A percentile compares a stretch with the other conserved stretches of the same genome.
phyloP scores from a whole-genome alignment of 2,888 invertebrate genomes.

The Drosophila algonquin region DNA sequence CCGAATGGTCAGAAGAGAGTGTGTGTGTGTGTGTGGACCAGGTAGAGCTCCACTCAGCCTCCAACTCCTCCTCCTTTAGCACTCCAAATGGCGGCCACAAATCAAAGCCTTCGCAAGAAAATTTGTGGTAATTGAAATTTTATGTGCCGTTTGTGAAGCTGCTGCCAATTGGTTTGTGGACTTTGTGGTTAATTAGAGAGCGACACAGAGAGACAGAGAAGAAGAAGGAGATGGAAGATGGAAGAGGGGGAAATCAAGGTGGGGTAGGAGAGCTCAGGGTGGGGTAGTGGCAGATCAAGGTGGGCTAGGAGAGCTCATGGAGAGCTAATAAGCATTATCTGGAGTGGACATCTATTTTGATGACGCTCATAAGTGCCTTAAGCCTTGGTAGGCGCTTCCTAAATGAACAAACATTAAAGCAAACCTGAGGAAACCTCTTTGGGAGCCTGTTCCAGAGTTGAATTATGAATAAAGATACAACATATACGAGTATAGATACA shows the following conservation, averaged over 20 bases:
- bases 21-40: conserved; percentile 13
- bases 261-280: neutral
- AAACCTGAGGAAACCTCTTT: neutral
- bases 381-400: neutral
- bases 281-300: neutral
- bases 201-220: neutral
- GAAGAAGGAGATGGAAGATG: neutral
- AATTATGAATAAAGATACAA: conserved; percentile 1
- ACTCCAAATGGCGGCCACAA: conserved; percentile 60
- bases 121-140: conserved; percentile 75
- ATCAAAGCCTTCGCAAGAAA: conserved; percentile 63
- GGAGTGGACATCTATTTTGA: conserved; percentile 1
- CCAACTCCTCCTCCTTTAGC: conserved; percentile 2
- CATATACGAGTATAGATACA: neutral
- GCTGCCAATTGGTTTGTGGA: conserved; percentile 64
- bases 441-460: neutral
- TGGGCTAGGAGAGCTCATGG: neutral
- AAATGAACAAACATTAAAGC: neutral
- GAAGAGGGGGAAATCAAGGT: no score
- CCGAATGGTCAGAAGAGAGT: conserved; percentile 55
- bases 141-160: conserved; percentile 63
- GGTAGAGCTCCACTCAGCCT: conserved; percentile 1
- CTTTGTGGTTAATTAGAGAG: conserved; percentile 62
- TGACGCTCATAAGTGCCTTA: neutral
- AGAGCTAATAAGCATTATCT: conserved; percentile 1